Percentiles rank a stretch among this genome's conserved stretches.
These are phyloP conservation scores for Guaruba guarouba DNA, from an alignment of 2,113 vertebrate genomes.

Conservation along the genomic window DNA sequence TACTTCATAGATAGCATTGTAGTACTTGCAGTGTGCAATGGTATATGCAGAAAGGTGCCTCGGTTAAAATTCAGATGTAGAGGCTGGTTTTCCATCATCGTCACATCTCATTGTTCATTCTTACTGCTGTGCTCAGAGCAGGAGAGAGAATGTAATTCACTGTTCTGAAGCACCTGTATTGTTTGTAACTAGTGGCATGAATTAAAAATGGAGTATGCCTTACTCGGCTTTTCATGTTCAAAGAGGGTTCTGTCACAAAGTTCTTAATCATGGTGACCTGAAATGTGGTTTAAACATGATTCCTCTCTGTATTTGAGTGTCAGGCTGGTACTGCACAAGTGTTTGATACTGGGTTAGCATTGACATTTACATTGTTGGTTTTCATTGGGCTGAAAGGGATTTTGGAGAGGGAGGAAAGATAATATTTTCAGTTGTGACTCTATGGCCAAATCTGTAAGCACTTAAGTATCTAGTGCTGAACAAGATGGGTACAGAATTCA, in stretches of 20 bases:
- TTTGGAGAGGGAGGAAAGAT: background rate
- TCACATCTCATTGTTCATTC: constrained; percentile 37
- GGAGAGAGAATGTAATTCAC: background rate
- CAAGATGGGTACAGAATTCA: background rate
- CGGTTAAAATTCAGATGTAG: background rate
- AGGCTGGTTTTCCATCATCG: constrained; percentile 18
- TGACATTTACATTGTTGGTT: background rate
- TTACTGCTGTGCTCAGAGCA: background rate
- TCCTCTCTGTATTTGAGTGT: background rate
- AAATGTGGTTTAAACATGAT: background rate
- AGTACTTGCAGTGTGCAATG: background rate
- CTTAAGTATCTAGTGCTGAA: background rate
- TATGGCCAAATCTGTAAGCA: background rate
- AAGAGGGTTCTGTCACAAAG: background rate
- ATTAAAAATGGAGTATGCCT: background rate
- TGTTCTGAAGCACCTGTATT: background rate
- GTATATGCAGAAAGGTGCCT: background rate
- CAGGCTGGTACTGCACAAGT: background rate
- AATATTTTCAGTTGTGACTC: background rate
- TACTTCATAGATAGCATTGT: background rate
- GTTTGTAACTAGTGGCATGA: constrained; percentile 3
- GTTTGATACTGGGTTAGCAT: background rate
- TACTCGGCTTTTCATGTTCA: background rate
- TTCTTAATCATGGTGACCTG: background rate
- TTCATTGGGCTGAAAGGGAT: background rate